A percentile compares a stretch with the other conserved stretches of the same genome.
phyloP scores from a whole-genome alignment of 2,888 invertebrate genomes.

The Drosophila subquinaria region DNA sequence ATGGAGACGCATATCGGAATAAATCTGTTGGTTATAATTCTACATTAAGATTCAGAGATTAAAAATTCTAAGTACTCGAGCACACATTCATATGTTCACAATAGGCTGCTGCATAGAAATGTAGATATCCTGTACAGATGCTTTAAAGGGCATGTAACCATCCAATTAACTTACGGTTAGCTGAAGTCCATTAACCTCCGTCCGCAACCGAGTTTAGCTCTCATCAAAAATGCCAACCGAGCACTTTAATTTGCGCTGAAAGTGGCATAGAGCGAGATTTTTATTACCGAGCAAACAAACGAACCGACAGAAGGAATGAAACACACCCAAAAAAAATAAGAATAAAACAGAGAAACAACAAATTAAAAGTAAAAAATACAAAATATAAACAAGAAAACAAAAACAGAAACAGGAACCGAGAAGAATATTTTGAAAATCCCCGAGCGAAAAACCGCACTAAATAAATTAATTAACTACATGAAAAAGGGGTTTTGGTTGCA shows the following conservation, averaged over 20 bases:
- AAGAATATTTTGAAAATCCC: slow-evolving; percentile 72
- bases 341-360: slow-evolving; percentile 13
- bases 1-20: not conserved
- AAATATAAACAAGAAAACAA: slow-evolving; percentile 30
- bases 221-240: slow-evolving; percentile 33
- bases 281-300: slow-evolving; percentile 38
- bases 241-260: slow-evolving; percentile 48
- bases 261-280: slow-evolving; percentile 36
- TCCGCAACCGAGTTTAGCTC: slow-evolving; percentile 13
- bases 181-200: slow-evolving; percentile 30
- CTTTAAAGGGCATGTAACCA: not conserved
- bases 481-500: slow-evolving; percentile 56
- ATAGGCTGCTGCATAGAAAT: not conserved
- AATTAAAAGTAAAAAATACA: slow-evolving; percentile 37
- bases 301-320: slow-evolving; percentile 15
- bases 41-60: not conserved
- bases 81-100: not conserved
- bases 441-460: slow-evolving; percentile 79
- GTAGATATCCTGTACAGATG: not conserved
- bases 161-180: slow-evolving; percentile 36
- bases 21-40: too few species aligned
- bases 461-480: slow-evolving; percentile 83
- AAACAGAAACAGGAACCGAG: slow-evolving; percentile 34
- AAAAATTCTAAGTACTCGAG: not conserved
- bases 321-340: slow-evolving; percentile 3